Percentiles rank a stretch among this genome's conserved stretches.
Conservation (phyloP, 2,113 vertebrate genomes). For the Mormoops blainvillei region DNA sequence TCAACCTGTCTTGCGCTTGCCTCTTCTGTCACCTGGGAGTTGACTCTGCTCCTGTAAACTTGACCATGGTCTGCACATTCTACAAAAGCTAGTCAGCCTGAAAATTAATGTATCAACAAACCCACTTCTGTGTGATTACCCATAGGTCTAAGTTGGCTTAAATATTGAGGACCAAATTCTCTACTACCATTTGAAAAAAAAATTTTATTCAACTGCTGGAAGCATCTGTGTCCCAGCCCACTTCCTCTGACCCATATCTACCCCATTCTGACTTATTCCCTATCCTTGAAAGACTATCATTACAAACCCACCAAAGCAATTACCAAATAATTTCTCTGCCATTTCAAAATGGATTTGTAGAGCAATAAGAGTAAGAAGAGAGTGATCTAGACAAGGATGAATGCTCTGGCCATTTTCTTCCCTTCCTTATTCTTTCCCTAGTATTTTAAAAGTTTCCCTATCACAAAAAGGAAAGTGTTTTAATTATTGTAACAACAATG, state of each 20-base stretch:
- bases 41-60: not conserved
- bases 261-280: not conserved
- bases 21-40: not conserved
- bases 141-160: not conserved
- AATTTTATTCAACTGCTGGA: not conserved
- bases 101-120: not conserved
- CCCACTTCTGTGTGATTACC: not conserved
- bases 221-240: not conserved
- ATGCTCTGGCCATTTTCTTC: not conserved
- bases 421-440: not conserved
- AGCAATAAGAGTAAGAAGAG: not conserved
- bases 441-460: not conserved
- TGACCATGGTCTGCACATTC: not conserved
- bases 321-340: not conserved
- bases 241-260: not conserved
- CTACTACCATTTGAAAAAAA: not conserved
- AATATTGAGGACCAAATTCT: not conserved
- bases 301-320: not conserved
- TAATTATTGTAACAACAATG: not conserved
- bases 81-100: not conserved
- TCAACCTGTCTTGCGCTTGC: fast-evolving
- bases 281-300: not conserved
- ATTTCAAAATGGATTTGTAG: not conserved
- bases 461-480: not conserved
- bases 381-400: not conserved